Evolutionary conservation across 1,140 invertebrate species (phyloP).

Genomic region (Riptortus pedestris): DNA sequence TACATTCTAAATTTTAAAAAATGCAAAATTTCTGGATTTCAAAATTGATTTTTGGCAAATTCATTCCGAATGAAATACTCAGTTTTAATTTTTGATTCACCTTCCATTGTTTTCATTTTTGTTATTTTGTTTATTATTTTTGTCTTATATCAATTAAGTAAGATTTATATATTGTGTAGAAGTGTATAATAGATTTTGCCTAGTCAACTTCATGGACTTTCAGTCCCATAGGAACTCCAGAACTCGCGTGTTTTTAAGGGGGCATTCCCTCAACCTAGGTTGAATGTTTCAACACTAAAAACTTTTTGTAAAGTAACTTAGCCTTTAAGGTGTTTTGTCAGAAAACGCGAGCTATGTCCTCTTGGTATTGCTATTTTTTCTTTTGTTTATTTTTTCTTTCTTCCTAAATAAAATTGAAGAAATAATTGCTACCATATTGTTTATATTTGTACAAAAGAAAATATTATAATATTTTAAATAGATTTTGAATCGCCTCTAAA

Average conservation of each 20-base stretch:
- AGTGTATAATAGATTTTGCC: conserved; percentile 26
- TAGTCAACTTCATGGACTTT: conserved; percentile 24
- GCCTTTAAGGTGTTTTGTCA: conserved; percentile 28
- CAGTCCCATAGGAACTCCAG: conserved; percentile 26
- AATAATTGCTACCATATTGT: conserved; percentile 17
- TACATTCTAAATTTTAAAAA: not conserved
- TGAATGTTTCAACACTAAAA: conserved; percentile 27
- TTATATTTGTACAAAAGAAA: conserved; percentile 19
- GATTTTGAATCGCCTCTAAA: conserved; percentile 11
- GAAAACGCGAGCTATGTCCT: conserved; percentile 28
- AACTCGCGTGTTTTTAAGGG: conserved; percentile 28
- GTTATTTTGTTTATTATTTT: conserved; percentile 11
- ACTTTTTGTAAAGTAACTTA: conserved; percentile 26
- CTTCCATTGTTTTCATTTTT: not conserved
- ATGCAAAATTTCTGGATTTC: conserved; percentile 9
- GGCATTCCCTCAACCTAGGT: conserved; percentile 23
- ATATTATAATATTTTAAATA: conserved; percentile 16
- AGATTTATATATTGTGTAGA: conserved; percentile 21
- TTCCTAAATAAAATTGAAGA: conserved; percentile 12
- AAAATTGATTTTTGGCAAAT: conserved; percentile 1
- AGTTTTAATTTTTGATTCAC: not conserved
- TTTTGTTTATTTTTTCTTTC: conserved; percentile 22
- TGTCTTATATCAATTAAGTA: conserved; percentile 21
- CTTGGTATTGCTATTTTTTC: conserved; percentile 14
- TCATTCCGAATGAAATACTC: not conserved